Evolutionary conservation across 2,113 vertebrate genomes (phyloP).

Genomic region (Ceyx margarethae): DNA sequence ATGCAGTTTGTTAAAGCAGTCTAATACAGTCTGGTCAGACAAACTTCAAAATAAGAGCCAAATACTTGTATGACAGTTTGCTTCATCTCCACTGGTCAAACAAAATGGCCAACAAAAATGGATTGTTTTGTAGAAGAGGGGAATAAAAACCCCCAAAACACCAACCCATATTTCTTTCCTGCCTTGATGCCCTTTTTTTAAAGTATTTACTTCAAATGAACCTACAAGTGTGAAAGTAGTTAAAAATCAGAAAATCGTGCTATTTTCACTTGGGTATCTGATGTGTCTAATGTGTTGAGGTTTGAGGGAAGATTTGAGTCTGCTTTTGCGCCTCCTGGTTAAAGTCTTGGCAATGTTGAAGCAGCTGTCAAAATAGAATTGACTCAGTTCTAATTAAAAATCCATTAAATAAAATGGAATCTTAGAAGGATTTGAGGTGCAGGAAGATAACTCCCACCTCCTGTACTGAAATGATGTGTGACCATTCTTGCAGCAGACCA

Average conservation of each 20-base stretch:
- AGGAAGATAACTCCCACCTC: neutral
- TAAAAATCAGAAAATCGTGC: neutral
- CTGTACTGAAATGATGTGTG: neutral
- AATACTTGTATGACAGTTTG: neutral
- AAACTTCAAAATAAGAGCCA: neutral
- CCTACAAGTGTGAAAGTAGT: neutral
- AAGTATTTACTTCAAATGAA: neutral
- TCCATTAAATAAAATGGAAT: neutral
- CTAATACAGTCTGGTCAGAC: fast-evolving
- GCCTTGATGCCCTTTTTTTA: neutral
- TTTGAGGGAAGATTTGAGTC: neutral
- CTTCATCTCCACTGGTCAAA: neutral
- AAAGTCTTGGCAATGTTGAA: neutral
- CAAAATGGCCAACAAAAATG: neutral
- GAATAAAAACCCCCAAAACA: neutral
- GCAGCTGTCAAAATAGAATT: neutral
- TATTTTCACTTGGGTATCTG: neutral
- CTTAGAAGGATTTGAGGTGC: neutral
- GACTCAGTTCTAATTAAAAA: neutral
- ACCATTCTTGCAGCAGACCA: neutral
- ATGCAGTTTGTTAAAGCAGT: neutral
- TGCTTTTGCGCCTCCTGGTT: neutral
- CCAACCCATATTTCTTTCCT: neutral
- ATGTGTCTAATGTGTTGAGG: neutral
- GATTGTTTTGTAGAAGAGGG: neutral